Conservation (phyloP, 2,888 invertebrate species). For the Pterostichus niger region DNA sequence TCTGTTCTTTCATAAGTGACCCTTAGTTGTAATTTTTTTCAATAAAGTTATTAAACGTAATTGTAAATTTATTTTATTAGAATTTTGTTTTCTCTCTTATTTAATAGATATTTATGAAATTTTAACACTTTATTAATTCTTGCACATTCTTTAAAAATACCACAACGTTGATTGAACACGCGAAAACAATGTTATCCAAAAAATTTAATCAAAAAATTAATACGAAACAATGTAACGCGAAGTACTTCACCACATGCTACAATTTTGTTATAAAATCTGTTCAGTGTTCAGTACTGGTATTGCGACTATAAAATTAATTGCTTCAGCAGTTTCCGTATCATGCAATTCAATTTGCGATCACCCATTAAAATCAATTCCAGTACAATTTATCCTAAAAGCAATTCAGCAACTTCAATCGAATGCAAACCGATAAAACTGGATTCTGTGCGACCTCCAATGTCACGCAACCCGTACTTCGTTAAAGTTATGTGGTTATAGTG, state of each 20-base stretch:
- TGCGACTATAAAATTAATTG: constrained; percentile 37
- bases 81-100: too few species aligned
- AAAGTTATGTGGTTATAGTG: constrained; percentile 24
- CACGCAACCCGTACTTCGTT: not conserved
- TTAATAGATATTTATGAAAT: too few species aligned
- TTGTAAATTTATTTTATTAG: too few species aligned
- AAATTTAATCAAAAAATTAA: constrained; percentile 20
- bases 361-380: constrained; percentile 25
- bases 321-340: constrained; percentile 28
- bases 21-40: too few species aligned
- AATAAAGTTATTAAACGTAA: too few species aligned
- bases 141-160: constrained; percentile 9
- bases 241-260: constrained; percentile 3
- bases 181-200: not conserved
- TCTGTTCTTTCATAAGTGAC: too few species aligned
- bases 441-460: too few species aligned
- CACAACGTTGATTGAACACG: not conserved
- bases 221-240: constrained; percentile 29
- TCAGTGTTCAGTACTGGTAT: not conserved
- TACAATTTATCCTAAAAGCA: constrained; percentile 49
- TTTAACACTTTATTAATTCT: not conserved
- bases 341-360: constrained; percentile 41
- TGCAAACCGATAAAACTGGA: not conserved
- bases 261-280: not conserved
- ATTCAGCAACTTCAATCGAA: constrained; percentile 15